Evolutionary conservation across 2,113 vertebrate species (phyloP).

Genomic region (Setophaga petechia): DNA sequence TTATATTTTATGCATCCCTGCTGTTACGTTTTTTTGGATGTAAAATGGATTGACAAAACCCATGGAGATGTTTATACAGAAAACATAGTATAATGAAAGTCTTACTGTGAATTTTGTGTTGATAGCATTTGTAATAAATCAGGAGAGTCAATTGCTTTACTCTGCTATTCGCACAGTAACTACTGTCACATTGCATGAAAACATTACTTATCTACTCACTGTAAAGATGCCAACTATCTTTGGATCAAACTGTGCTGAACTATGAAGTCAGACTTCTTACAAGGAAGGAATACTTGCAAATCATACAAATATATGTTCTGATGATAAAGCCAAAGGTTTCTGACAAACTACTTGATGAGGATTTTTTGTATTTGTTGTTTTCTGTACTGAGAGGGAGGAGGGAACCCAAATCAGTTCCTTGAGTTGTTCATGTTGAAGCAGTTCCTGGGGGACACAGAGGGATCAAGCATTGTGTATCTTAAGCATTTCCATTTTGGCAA

Average conservation of each 20-base stretch:
- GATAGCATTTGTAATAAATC: slow-evolving; percentile 76
- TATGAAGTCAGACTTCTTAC: slow-evolving; percentile 72
- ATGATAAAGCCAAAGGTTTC: slow-evolving; percentile 65
- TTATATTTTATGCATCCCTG: slow-evolving; percentile 68
- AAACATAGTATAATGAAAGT: slow-evolving; percentile 74
- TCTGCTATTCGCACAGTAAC: slow-evolving; percentile 56
- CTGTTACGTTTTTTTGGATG: slow-evolving; percentile 63
- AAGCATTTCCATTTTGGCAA: slow-evolving; percentile 28
- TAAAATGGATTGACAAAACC: slow-evolving; percentile 51
- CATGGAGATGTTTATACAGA: slow-evolving; percentile 72
- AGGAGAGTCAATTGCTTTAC: slow-evolving; percentile 62
- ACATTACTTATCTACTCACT: slow-evolving; percentile 68
- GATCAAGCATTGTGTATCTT: neutral
- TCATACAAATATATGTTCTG: slow-evolving; percentile 71
- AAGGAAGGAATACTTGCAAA: slow-evolving; percentile 55
- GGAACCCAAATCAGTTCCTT: neutral
- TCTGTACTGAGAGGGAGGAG: neutral
- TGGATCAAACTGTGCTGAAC: slow-evolving; percentile 74
- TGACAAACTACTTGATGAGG: slow-evolving; percentile 13
- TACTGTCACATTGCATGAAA: slow-evolving; percentile 73
- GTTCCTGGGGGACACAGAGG: neutral
- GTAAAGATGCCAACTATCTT: slow-evolving; percentile 77
- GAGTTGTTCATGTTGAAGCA: slow-evolving; percentile 1
- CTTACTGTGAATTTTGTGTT: slow-evolving; percentile 72
- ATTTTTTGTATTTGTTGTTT: slow-evolving; percentile 28